These are phyloP conservation scores for Lophura nycthemera DNA, from an alignment of 2,113 vertebrate species.

Conservation along the genomic window DNA sequence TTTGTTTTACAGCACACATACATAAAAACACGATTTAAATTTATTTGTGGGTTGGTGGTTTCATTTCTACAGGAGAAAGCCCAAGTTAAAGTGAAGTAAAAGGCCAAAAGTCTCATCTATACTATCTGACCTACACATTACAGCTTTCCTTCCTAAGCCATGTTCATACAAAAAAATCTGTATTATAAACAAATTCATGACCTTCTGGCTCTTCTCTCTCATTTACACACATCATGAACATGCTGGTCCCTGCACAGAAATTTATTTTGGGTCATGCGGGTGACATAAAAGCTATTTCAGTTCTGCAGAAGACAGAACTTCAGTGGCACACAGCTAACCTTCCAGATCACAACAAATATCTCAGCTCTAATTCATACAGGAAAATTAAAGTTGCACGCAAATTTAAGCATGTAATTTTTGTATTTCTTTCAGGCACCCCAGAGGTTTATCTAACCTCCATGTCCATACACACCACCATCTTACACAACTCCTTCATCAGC, in stretches of 20 bases:
- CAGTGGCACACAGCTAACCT: background rate
- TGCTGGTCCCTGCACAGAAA: background rate
- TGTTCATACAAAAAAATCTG: background rate
- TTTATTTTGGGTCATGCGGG: background rate
- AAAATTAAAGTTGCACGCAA: background rate
- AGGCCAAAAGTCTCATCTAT: background rate
- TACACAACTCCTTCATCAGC: background rate
- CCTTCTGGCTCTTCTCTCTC: background rate
- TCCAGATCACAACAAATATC: slow-evolving; percentile 19
- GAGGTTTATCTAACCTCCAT: background rate
- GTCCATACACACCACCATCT: background rate
- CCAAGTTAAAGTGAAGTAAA: background rate
- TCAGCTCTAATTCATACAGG: background rate
- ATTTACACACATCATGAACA: slow-evolving; percentile 13
- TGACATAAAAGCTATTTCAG: slow-evolving; percentile 32
- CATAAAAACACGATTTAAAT: background rate
- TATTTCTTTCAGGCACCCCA: background rate
- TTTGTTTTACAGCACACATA: background rate
- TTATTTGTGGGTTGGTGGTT: background rate
- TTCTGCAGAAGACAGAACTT: background rate
- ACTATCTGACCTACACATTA: background rate
- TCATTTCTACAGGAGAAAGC: background rate
- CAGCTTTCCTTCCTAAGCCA: background rate
- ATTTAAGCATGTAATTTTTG: background rate
- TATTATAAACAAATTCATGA: slow-evolving; percentile 31